Base-by-base conservation (phyloP, 2,888 invertebrate species). In the Catocala fraxini region DNA sequence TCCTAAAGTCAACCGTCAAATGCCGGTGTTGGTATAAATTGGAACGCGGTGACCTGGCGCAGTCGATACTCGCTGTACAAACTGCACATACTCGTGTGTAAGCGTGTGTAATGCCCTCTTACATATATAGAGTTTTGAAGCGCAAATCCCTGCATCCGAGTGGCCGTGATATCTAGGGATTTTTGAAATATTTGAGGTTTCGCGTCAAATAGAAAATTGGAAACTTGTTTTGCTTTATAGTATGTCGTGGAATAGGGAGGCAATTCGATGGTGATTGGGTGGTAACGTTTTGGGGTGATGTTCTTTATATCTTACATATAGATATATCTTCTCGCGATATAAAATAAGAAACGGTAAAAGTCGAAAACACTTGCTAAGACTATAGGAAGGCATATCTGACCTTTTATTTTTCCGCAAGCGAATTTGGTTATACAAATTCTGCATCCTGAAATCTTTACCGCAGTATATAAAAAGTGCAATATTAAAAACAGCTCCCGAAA, bases 1-100 rank as follows among this genome's bases (percentile, higher is more conserved):
- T n/a, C 35, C 12, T 13, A 46, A 46, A 46, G 12, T 35, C 34
- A 34, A 34, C 42, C 42, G 15, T 48, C 43, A 25, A 56, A 61
- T 51, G 52, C 13, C 47, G n/a, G 51, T 47, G 45, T 34, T 54
- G 51, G 48, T 83, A 86, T 80, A 84, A 87, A 89, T 88, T 87
- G 82, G 84, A 83, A 84, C 73, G 84, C 87, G 84, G 78, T 84
- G 86, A 89, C 79, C 87, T 83, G 84, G 55, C 56, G 59, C 47
- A 47, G 42, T 41, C 42, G 34, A 12, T 41, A 34, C 55, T 13
- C 15, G 35, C 33, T 33, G 35, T 54, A 56, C 41, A 47, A 49
- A 49, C 52, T 52, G 47, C 25, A 35, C 34, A 34, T 7, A 41
- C 51, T n/a, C 11, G 13, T 47, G 59, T 59, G 52, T 11, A 42